Evolutionary conservation across 2,113 vertebrate genomes (phyloP).

Genomic region (Microcebus murinus): DNA sequence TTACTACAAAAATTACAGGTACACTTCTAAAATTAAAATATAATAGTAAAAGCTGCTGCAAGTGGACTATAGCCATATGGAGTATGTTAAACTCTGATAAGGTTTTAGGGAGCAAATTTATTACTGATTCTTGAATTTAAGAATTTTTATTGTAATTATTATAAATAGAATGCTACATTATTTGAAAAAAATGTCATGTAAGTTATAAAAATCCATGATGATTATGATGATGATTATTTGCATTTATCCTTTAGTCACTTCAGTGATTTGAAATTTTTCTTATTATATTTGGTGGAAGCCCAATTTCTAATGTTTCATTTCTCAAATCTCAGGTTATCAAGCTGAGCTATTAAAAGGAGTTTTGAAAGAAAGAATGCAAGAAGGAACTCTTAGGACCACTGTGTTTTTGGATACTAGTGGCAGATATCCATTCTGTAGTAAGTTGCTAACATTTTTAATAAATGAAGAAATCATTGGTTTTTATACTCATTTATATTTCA

Average conservation of each 20-base stretch:
- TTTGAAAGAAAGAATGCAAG: conserved; percentile 37
- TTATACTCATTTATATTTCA: not conserved
- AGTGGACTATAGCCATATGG: not conserved
- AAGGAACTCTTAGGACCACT: not conserved
- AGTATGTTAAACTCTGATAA: not conserved
- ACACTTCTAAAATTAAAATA: conserved; percentile 1
- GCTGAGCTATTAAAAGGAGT: conserved; percentile 44
- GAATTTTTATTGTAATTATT: not conserved
- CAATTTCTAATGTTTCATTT: not conserved
- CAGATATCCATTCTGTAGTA: conserved; percentile 73
- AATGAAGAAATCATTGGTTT: not conserved
- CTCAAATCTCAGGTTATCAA: conserved; percentile 71
- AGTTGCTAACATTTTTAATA: conserved; percentile 50
- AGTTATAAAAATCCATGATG: not conserved
- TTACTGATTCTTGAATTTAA: not conserved
- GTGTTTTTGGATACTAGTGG: conserved; percentile 73
- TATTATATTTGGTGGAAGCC: not conserved
- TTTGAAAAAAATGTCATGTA: not conserved
- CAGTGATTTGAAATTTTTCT: not conserved
- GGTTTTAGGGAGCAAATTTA: not conserved
- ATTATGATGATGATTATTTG: not conserved
- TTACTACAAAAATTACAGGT: not conserved
- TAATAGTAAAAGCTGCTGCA: not conserved
- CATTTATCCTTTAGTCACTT: not conserved
- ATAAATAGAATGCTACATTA: not conserved